Base-by-base conservation (phyloP, 2,113 vertebrate genomes). In the Ceyx melanurus region DNA sequence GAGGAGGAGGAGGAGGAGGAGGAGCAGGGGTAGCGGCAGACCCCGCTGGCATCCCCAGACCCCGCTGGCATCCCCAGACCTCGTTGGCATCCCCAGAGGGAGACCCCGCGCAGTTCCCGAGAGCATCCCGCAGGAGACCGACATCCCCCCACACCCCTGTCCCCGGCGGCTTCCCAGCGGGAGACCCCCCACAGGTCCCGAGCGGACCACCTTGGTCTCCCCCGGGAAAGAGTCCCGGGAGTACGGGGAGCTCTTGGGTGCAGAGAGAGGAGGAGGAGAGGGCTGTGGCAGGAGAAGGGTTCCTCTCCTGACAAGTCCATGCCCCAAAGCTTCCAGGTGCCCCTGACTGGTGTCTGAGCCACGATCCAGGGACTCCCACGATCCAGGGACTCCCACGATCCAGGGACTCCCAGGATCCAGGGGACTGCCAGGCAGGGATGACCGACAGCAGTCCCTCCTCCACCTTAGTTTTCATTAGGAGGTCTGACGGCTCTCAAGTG, bases 351-450 rank as follows among this genome's bases (percentile, higher is more conserved):
- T 37, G 37, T 37, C 37, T 37, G 37, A 37, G 37, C 37, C 37
- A 37, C 37, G 37, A 37, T 37, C 37, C 37, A 37, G 37, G 10
- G 37, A 37, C 37, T 37, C 37, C 11, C 23, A 42, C 16, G 33
- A 35, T 4, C 1, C 10, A 22, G 19, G 53, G 37, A 37, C 35
- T 37, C 35, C 35, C 35, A 9, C 35, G 35, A 37, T 37, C 35
- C 35, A 37, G 35, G 9, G 35, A 37, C 9, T 43, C 2, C 1
- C 23, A 5, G 0, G 1, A 40, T 11, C 23, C 76, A 54, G 45
- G 51, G 33, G 31, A 54, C 50, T 28, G 18, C 21, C 3, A 0
- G 5, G 9, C 53, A 21, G 21, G 4, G 42, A 33, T 11, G 45
- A 12, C 45, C 45, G 28, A 26, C 64, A 82, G 13, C 33, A 42